Evolutionary conservation across 64 coral and sea anemone genomes (phyloP).

Genomic region (Anthopleura sola): DNA sequence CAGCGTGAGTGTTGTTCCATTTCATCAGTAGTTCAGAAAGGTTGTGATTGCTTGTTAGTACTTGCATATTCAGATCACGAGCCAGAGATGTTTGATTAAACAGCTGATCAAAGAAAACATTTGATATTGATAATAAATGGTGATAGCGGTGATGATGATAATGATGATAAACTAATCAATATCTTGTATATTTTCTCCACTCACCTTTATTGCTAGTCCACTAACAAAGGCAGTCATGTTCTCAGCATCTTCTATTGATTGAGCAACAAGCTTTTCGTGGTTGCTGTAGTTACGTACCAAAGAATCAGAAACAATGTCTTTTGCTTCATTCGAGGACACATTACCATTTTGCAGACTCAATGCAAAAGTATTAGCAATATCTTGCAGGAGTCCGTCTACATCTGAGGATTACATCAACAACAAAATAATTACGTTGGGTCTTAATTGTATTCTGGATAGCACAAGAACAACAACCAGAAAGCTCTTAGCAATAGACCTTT

Average conservation of each 20-base stretch:
- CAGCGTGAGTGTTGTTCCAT: slow-evolving; percentile 28
- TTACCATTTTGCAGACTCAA: neutral
- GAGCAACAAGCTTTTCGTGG: slow-evolving; percentile 1
- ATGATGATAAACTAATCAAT: neutral
- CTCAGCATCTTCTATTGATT: neutral
- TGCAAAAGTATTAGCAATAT: neutral
- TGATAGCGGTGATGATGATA: neutral
- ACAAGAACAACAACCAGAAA: no score
- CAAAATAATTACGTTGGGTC: neutral
- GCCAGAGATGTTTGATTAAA: slow-evolving; percentile 24
- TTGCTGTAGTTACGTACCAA: neutral
- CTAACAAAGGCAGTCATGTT: slow-evolving; percentile 20
- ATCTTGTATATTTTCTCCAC: neutral
- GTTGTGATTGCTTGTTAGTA: neutral
- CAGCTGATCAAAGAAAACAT: slow-evolving; percentile 25
- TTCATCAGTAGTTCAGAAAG: slow-evolving; percentile 2
- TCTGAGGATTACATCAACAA: neutral
- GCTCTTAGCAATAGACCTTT: no score
- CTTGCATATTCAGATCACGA: neutral
- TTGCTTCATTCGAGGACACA: neutral
- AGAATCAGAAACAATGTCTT: neutral
- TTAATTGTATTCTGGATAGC: no score
- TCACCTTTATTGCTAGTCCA: neutral
- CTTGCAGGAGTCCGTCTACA: neutral
- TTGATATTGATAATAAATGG: neutral